Conservation (phyloP, 2,113 vertebrate genomes). For the Brachirus orientalis region DNA sequence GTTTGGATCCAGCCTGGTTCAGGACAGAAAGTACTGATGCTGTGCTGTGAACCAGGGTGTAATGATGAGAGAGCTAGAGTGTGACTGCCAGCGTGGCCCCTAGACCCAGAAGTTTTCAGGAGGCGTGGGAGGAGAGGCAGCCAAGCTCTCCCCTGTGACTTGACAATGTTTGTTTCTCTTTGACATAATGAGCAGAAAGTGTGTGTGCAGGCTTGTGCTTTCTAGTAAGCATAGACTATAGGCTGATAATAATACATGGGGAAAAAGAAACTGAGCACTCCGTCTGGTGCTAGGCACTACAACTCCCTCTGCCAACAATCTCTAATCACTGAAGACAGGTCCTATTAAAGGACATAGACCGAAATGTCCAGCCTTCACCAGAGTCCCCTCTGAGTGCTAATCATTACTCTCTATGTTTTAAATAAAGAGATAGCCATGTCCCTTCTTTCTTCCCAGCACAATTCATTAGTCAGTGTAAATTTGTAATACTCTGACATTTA, state of each 20-base stretch:
- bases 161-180: constrained; percentile 66
- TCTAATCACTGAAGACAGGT: constrained; percentile 72
- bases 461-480: constrained; percentile 67
- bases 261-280: constrained; percentile 41
- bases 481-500: constrained; percentile 58
- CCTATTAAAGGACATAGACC: constrained; percentile 71
- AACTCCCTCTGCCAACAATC: constrained; percentile 70
- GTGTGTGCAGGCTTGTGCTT: constrained; percentile 12
- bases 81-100: constrained; percentile 56
- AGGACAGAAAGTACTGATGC: constrained; percentile 52
- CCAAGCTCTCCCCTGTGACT: constrained; percentile 40
- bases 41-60: constrained; percentile 52
- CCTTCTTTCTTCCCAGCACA: constrained; percentile 43
- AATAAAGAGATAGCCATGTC: constrained; percentile 49
- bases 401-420: constrained; percentile 68
- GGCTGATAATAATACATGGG: constrained; percentile 58
- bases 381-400: constrained; percentile 63
- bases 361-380: constrained; percentile 64
- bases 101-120: constrained; percentile 60
- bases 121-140: constrained; percentile 54
- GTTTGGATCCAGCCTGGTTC: constrained; percentile 62
- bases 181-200: constrained; percentile 67
- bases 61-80: constrained; percentile 68
- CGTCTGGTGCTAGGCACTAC: constrained; percentile 61
- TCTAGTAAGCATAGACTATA: constrained; percentile 25